Evolutionary conservation across 1,140 invertebrate genomes (phyloP), one percentile per base, ranked within the genome.

Genomic region (Adoxophyes honmai): DNA sequence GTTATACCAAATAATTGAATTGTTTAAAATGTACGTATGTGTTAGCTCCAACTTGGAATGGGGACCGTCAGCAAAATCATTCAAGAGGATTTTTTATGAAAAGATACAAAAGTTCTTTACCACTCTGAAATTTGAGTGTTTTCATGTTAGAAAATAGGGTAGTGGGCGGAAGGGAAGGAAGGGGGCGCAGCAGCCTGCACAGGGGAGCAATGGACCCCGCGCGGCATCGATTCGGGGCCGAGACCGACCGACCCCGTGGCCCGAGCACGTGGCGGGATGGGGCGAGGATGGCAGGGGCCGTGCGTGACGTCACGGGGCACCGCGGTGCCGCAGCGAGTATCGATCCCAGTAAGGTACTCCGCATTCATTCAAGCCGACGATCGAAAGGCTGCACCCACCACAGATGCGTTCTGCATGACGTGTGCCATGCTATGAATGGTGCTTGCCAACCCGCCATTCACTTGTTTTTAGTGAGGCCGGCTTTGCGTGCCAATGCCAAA

Each of bases 221-320:
- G 16, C 34, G 28, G 52, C 57, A 59, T 63, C 56, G 64, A 57
- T 63, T 62, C 58, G 14, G 53, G 33, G 53, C 36, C 34, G 35
- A 14, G 53, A 38, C 44, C 42, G 53, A 16, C 38, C 52, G 57
- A 52, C 55, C 44, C 37, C 52, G 56, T 52, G 36, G 15, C 39
- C 38, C 59, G 38, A 55, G 18, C 53, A 60, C 59, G 37, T 55
- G 62, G 55, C 55, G 16, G 52, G 42, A 13, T 37, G 34, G 42
- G 34, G 44, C 44, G 59, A 57, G 59, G 52, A 62, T 21, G 51
- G 34, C 35, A 21, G 60, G 60, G 60, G 39, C 18, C 33, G 55
- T 55, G 55, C 55, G 62, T 73, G 70, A 75, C 72, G 72, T 75
- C 72, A 75, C 66, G 65, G 72, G 72, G 52, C 55, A 36, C 21